Percentiles rank a stretch among this genome's conserved stretches.
Evolutionary conservation across 2,888 invertebrate species (phyloP).

Genomic region (Eueremaeus valkanovi): DNA sequence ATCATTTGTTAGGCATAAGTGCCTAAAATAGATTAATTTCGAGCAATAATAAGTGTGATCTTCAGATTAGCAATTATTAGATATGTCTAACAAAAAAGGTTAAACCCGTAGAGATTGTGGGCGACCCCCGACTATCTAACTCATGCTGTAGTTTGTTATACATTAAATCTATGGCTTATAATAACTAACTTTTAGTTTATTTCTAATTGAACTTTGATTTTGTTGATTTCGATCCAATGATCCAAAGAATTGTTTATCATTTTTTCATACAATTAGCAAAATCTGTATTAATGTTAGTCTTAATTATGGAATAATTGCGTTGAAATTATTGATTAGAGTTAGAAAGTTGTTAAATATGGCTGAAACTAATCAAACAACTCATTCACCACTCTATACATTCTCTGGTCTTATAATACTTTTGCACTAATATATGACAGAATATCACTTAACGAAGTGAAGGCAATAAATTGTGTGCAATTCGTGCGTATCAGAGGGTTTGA

Average conservation of each 20-base stretch:
- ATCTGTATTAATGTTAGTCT: not conserved
- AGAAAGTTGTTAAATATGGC: conserved; percentile 9
- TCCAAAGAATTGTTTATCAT: not conserved
- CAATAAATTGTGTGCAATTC: conserved; percentile 22
- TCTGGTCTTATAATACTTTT: not conserved
- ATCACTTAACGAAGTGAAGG: conserved; percentile 1
- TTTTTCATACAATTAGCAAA: not conserved
- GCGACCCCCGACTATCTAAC: no score
- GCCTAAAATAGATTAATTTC: not conserved
- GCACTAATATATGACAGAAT: not conserved
- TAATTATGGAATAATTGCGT: not conserved
- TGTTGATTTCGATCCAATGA: not conserved
- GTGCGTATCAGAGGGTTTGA: conserved; percentile 5
- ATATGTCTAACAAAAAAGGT: not conserved
- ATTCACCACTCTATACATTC: conserved; percentile 6
- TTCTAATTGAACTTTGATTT: not conserved
- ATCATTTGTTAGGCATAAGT: not conserved
- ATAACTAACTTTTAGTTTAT: no score
- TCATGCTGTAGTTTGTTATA: no score
- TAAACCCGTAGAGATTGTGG: not conserved
- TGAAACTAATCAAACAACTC: not conserved
- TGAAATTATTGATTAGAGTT: not conserved
- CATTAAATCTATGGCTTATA: not conserved
- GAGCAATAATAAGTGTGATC: conserved; percentile 1
- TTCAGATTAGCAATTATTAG: not conserved